Conservation (phyloP, 2,888 invertebrate genomes). For the Blomia tropicalis region DNA sequence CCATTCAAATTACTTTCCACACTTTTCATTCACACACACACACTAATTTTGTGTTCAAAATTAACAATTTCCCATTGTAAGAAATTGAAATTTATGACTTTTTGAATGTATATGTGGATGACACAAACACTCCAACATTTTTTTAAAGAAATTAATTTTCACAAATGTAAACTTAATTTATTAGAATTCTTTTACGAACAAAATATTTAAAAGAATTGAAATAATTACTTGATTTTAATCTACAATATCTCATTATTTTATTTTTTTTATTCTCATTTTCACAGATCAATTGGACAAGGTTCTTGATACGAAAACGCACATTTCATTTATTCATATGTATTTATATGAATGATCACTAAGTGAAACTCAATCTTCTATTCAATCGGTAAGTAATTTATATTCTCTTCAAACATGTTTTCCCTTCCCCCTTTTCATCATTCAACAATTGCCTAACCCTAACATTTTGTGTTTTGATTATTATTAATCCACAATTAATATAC, state of each 20-base stretch:
- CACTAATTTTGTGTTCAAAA: background rate
- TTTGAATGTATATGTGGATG: too few species aligned
- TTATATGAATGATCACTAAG: too few species aligned
- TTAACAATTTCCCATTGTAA: background rate
- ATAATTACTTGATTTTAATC: background rate
- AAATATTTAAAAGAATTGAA: background rate
- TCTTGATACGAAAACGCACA: background rate
- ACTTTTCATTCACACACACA: background rate
- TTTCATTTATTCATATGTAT: too few species aligned
- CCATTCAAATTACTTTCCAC: background rate
- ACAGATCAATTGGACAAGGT: too few species aligned
- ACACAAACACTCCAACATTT: background rate
- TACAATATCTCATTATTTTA: constrained; percentile 4
- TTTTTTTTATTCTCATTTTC: background rate
- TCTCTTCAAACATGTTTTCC: too few species aligned
- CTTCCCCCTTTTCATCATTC: background rate
- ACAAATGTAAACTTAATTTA: background rate
- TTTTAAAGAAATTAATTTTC: too few species aligned
- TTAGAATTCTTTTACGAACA: background rate
- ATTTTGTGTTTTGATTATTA: too few species aligned
- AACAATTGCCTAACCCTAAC: background rate
- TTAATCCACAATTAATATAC: constrained; percentile 4
- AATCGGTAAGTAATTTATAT: too few species aligned
- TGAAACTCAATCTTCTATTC: too few species aligned
- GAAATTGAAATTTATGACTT: too few species aligned